These are phyloP conservation scores for Anastrepha ludens DNA, from an alignment of 1,140 invertebrate species.

Conservation along the genomic window DNA sequence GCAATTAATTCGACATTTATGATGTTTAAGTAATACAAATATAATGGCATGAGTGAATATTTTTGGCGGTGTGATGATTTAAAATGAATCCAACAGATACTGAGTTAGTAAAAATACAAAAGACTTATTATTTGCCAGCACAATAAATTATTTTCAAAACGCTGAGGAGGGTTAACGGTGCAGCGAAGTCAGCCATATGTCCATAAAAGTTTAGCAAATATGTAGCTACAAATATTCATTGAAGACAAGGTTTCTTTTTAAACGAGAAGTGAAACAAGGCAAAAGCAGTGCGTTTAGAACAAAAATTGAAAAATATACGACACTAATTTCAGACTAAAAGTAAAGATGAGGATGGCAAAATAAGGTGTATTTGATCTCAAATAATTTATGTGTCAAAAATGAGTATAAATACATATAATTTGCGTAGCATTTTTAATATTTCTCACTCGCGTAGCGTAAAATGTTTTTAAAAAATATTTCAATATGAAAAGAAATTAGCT, in stretches of 20 bases:
- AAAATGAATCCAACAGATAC: constrained; percentile 12
- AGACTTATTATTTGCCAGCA: constrained; percentile 53
- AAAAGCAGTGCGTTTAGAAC: constrained; percentile 31
- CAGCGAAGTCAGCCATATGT: background rate
- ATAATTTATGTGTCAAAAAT: background rate
- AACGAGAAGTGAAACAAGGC: background rate
- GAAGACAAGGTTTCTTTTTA: constrained; percentile 1
- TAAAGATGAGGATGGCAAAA: background rate
- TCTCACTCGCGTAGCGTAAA: background rate
- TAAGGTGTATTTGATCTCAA: constrained; percentile 20
- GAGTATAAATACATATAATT: constrained; percentile 49
- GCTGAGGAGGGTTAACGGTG: background rate
- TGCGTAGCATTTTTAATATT: constrained; percentile 58
- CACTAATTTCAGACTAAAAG: constrained; percentile 12
- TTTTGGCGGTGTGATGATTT: constrained; percentile 31
- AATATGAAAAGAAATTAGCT: background rate
- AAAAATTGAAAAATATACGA: constrained; percentile 11
- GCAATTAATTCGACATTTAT: constrained; percentile 43
- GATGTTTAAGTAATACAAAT: background rate
- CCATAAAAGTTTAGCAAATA: background rate
- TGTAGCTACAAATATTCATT: background rate
- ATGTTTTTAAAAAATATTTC: background rate
- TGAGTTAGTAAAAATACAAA: constrained; percentile 15
- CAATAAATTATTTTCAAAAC: constrained; percentile 58
- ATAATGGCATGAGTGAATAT: constrained; percentile 15